Evolutionary conservation across 2,888 invertebrate genomes (phyloP).

Genomic region (Hypercompe scribonia): DNA sequence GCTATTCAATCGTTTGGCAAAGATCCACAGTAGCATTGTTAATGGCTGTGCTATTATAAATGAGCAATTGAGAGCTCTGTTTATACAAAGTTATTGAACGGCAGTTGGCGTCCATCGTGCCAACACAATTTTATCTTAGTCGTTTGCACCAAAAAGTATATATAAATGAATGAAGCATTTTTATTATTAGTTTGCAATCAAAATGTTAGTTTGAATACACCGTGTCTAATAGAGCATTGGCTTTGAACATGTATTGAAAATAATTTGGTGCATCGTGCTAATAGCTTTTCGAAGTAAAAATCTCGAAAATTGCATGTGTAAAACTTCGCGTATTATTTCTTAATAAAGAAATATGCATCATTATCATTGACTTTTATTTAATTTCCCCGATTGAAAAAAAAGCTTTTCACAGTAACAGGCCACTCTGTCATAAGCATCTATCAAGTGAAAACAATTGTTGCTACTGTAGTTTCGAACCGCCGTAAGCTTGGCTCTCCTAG

Average conservation of each 20-base stretch:
- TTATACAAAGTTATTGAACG: constrained; percentile 35
- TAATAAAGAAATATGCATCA: constrained; percentile 77
- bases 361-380: constrained; percentile 46
- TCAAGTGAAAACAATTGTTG: no score
- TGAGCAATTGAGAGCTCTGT: constrained; percentile 56
- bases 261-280: constrained; percentile 60
- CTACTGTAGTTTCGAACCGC: no score
- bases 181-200: constrained; percentile 25
- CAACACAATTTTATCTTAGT: constrained; percentile 54
- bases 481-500: no score
- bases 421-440: no score
- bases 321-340: constrained; percentile 72
- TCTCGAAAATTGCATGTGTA: constrained; percentile 72
- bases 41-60: constrained; percentile 78
- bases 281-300: constrained; percentile 63
- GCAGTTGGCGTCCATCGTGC: constrained; percentile 50
- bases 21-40: constrained; percentile 68
- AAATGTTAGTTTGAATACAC: constrained; percentile 29
- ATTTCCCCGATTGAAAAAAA: neutral
- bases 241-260: constrained; percentile 39
- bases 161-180: constrained; percentile 28
- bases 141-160: constrained; percentile 56
- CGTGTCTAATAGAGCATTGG: constrained; percentile 29
- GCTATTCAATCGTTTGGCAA: constrained; percentile 63
- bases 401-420: no score